Conservation (phyloP, 1,140 invertebrate genomes). For the Fopius arisanus region DNA sequence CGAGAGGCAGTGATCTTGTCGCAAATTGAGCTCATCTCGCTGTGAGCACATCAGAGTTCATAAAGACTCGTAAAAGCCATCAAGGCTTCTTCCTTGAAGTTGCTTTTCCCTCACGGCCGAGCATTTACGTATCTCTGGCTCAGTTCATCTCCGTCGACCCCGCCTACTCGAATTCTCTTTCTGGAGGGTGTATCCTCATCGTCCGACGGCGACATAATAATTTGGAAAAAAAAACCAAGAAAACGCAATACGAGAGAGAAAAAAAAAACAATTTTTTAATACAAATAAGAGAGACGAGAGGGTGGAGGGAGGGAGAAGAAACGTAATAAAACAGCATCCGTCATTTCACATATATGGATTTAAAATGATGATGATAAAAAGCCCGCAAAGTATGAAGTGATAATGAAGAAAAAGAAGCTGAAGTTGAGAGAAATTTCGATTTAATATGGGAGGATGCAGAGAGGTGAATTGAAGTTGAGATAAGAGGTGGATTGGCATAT, state of each 20-base stretch:
- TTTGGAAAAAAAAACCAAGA: not conserved
- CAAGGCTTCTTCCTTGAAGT: constrained; percentile 11
- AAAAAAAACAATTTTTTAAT: not conserved
- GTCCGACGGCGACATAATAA: not conserved
- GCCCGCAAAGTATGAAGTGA: not conserved
- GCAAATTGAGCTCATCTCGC: constrained; percentile 1
- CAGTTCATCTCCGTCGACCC: constrained; percentile 10
- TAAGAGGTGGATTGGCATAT: not conserved
- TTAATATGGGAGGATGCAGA: not conserved
- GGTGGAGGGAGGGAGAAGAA: not conserved
- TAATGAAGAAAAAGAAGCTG: not conserved
- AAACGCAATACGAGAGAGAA: too few species aligned
- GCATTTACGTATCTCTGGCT: constrained; percentile 13
- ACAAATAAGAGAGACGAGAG: not conserved
- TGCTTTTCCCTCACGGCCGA: constrained; percentile 1
- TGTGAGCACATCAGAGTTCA: constrained; percentile 6
- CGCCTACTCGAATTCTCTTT: not conserved
- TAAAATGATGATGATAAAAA: not conserved
- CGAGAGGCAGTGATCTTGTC: not conserved
- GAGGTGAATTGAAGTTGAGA: not conserved
- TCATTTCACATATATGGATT: not conserved
- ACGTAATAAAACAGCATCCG: not conserved
- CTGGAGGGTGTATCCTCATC: constrained; percentile 11
- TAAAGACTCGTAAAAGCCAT: constrained; percentile 26
- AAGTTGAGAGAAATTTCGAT: not conserved